phyloP scores from a whole-genome alignment of 1,140 invertebrate species.

The Pseudomyrmex gracilis region DNA sequence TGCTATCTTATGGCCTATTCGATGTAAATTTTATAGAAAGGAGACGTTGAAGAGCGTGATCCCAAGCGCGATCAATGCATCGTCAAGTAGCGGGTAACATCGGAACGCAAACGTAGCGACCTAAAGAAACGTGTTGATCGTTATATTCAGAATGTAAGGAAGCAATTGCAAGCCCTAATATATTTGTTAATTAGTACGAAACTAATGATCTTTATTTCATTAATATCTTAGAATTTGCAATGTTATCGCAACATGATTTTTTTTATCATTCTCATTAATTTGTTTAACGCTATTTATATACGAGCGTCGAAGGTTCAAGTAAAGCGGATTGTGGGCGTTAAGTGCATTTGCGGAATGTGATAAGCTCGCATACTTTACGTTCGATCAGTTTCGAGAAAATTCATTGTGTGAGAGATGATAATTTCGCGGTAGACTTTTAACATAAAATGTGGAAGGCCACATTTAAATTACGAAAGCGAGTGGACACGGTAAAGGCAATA shows the following conservation, averaged over 20 bases:
- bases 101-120: background rate
- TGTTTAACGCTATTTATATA: background rate
- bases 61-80: background rate
- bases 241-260: background rate
- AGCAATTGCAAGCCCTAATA: background rate
- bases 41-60: background rate
- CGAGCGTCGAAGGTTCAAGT: background rate
- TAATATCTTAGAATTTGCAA: slow-evolving; percentile 6
- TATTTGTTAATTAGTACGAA: background rate
- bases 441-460: slow-evolving; percentile 70
- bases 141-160: background rate
- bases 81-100: background rate
- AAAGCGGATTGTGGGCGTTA: background rate
- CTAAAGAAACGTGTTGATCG: background rate
- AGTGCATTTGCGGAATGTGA: slow-evolving; percentile 36
- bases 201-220: slow-evolving; percentile 7
- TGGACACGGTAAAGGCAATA: background rate
- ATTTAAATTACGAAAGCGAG: slow-evolving; percentile 73
- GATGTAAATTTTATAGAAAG: slow-evolving; percentile 32
- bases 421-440: slow-evolving; percentile 66
- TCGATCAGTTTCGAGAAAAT: slow-evolving; percentile 63
- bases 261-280: slow-evolving; percentile 2
- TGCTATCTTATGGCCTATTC: slow-evolving; percentile 39
- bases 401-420: slow-evolving; percentile 67
- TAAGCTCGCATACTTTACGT: slow-evolving; percentile 47